Percentiles rank a stretch among this genome's conserved stretches.
Evolutionary conservation across 2,797 vertebrate genomes (phyloP).

Genomic region (Microctenopoma lineatum): DNA sequence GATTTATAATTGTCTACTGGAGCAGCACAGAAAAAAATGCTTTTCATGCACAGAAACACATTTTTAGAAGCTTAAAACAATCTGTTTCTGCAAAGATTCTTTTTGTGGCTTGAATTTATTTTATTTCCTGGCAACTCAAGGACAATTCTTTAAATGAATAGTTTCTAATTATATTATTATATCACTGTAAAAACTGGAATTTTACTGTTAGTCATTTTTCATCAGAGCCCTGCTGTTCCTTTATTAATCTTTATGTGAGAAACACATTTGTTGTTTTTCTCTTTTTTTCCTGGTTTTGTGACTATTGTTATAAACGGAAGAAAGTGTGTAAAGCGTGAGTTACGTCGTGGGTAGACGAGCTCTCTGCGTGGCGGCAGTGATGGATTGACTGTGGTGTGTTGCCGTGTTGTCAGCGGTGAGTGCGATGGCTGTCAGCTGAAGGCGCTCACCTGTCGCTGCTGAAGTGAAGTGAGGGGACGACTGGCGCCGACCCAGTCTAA

Average conservation of each 20-base stretch:
- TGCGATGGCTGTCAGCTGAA: slow-evolving; percentile 77
- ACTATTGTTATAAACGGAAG: neutral
- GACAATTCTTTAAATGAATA: neutral
- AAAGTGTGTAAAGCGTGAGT: neutral
- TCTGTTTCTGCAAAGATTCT: slow-evolving; percentile 1
- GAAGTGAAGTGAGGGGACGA: slow-evolving; percentile 61
- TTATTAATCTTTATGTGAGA: neutral
- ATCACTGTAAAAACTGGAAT: too few relatives aligned
- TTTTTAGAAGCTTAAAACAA: too few relatives aligned
- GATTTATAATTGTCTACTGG: too few relatives aligned
- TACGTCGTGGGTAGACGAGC: slow-evolving; percentile 32
- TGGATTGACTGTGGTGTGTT: slow-evolving; percentile 68
- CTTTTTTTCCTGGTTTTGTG: neutral
- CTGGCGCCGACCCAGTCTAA: slow-evolving; percentile 83
- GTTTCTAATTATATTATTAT: neutral
- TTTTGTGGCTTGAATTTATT: too few relatives aligned
- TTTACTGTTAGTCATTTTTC: neutral
- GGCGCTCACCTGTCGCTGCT: slow-evolving; percentile 78
- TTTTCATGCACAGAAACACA: neutral
- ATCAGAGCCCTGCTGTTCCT: neutral
- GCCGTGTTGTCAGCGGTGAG: slow-evolving; percentile 64
- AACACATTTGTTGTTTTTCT: neutral
- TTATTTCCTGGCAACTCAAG: too few relatives aligned
- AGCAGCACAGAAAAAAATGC: neutral
- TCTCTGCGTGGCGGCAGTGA: slow-evolving; percentile 59